phyloP scores from a whole-genome alignment of 2,888 invertebrate species.

The Pemphredon lugubris region DNA sequence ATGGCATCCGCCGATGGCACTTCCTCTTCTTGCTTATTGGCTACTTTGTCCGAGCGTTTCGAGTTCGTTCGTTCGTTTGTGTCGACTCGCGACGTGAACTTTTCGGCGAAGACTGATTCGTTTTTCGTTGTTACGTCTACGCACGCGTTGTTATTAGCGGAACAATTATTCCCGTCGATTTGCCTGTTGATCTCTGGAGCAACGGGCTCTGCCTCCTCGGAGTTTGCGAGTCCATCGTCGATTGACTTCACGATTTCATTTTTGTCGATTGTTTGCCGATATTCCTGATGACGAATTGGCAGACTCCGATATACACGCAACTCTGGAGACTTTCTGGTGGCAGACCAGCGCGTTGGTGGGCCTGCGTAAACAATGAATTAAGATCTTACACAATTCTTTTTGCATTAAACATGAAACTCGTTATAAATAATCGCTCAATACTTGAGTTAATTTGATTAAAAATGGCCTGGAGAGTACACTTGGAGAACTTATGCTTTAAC shows the following conservation, averaged over 20 bases:
- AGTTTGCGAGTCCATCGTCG: constrained; percentile 23
- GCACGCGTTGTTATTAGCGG: constrained; percentile 10
- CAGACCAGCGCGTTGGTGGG: constrained; percentile 83
- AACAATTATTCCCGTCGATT: constrained; percentile 25
- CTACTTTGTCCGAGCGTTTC: constrained; percentile 47
- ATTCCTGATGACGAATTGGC: constrained; percentile 82
- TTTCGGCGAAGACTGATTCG: constrained; percentile 37
- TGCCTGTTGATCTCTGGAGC: constrained; percentile 7
- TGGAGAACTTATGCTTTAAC: too few relatives aligned
- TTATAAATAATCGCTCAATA: too few relatives aligned
- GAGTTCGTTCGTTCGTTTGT: constrained; percentile 57
- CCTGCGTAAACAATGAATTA: constrained; percentile 74
- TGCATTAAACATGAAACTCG: too few relatives aligned
- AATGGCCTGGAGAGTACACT: too few relatives aligned
- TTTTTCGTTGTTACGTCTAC: constrained; percentile 25
- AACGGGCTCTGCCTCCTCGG: constrained; percentile 22
- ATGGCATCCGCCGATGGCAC: constrained; percentile 44
- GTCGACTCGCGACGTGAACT: constrained; percentile 27
- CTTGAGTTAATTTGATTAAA: too few relatives aligned
- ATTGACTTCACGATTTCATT: constrained; percentile 8
- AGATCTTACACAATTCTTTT: neutral
- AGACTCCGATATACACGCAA: constrained; percentile 84
- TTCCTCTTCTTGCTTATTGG: constrained; percentile 48
- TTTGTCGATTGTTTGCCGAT: constrained; percentile 55
- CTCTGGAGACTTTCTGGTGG: constrained; percentile 82